A percentile compares a stretch with the other conserved stretches of the same genome.
Conservation (phyloP, 2,797 vertebrate species). For the Acipenser ruthenus region DNA sequence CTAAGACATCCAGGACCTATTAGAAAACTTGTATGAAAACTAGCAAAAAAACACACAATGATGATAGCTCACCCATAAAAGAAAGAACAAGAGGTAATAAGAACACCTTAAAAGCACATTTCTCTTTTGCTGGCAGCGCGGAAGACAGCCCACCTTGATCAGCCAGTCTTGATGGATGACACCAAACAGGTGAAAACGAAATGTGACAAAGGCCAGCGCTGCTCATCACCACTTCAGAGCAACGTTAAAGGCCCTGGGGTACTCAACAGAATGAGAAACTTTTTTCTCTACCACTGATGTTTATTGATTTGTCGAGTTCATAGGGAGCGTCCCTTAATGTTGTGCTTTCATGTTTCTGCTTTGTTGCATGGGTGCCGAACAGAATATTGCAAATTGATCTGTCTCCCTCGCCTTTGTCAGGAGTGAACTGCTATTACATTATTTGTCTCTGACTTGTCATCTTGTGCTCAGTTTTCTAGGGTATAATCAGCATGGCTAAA, state of each 20-base stretch:
- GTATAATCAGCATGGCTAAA: slow-evolving; percentile 75
- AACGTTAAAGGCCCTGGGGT: slow-evolving; percentile 45
- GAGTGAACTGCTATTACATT: slow-evolving; percentile 65
- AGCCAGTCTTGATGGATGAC: slow-evolving; percentile 43
- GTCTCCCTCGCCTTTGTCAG: slow-evolving; percentile 71
- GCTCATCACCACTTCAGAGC: slow-evolving; percentile 40
- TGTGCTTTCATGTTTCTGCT: slow-evolving; percentile 87
- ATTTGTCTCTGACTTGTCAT: slow-evolving; percentile 54
- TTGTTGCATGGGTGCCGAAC: slow-evolving; percentile 74
- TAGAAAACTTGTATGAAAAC: too few relatives aligned
- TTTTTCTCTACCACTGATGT: slow-evolving; percentile 68
- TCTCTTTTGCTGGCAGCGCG: slow-evolving; percentile 14
- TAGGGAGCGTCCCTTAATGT: slow-evolving; percentile 82
- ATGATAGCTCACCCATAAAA: slow-evolving; percentile 5
- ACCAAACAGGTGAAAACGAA: slow-evolving; percentile 51
- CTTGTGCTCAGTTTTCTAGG: slow-evolving; percentile 48
- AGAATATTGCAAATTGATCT: slow-evolving; percentile 97
- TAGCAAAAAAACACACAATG: too few relatives aligned
- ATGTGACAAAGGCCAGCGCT: slow-evolving; percentile 46
- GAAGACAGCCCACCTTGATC: slow-evolving; percentile 47
- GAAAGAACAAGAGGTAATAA: background rate
- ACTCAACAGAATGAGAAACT: slow-evolving; percentile 53
- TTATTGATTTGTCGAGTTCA: slow-evolving; percentile 92
- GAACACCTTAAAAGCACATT: background rate
- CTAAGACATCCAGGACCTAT: too few relatives aligned